These are phyloP conservation scores for Ara ararauna DNA, from an alignment of 2,797 vertebrate genomes.

Conservation along the genomic window DNA sequence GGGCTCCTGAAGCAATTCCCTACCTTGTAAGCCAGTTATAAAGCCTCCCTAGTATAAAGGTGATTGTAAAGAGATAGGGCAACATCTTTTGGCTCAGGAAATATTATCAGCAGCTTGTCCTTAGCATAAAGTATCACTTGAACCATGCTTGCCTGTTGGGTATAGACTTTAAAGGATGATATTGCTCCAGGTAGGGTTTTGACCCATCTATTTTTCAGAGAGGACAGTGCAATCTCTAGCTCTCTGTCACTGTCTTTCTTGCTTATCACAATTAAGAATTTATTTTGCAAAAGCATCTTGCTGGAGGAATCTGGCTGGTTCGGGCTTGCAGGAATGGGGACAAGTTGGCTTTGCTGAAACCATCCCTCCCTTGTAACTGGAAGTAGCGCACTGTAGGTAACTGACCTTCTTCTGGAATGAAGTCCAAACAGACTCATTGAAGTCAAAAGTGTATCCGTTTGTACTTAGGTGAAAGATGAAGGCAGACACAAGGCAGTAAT, in stretches of 20 bases:
- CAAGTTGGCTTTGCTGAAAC: background rate
- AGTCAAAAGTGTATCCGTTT: background rate
- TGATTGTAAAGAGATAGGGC: background rate
- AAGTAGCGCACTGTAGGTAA: background rate
- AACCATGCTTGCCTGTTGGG: background rate
- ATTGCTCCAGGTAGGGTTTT: background rate
- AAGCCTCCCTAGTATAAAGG: background rate
- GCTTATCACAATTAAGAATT: background rate
- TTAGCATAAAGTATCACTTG: background rate
- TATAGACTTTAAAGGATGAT: background rate
- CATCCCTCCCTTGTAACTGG: background rate
- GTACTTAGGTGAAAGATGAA: conserved; percentile 56
- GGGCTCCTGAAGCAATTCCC: background rate
- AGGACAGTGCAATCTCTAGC: background rate
- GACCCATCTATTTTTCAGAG: background rate
- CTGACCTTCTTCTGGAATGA: conserved; percentile 60
- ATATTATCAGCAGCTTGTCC: background rate
- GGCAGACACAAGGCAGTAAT: conserved; percentile 34
- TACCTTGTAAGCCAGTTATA: background rate
- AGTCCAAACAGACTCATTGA: background rate
- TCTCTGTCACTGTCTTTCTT: background rate
- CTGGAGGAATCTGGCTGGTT: background rate
- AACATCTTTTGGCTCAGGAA: background rate
- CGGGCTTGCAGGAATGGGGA: background rate
- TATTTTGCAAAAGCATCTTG: background rate